Base-by-base conservation (phyloP, 2,113 vertebrate species). In the Phrynosoma platyrhinos region DNA sequence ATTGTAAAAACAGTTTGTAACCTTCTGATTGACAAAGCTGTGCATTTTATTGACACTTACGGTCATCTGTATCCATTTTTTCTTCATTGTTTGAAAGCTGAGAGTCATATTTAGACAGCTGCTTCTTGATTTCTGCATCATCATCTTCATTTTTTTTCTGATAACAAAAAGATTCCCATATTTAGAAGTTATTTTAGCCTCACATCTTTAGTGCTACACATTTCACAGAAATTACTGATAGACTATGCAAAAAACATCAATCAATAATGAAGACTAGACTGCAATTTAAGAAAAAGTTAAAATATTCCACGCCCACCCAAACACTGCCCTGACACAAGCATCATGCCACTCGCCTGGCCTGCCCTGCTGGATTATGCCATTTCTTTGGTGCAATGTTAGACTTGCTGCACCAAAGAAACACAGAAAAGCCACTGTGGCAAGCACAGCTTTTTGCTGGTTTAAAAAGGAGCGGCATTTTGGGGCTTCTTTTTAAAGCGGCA, bases 61-160 rank as follows among this genome's bases (percentile, higher is more conserved):
- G 97, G 91, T 99, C 98, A 93, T 99, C 98, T 23, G 96, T 1
- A 18, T 97, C 96, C 90, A 96, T 85, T 87, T 95, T 97, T 3
- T 98, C 98, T 76, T 98, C 98, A 80, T 97, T 97, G 0, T 97
- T 91, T 9, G 97, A 97, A 92, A 97, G 96, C 69, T 95, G 95
- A 86, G 95, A 95, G 66, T 96, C 95, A 62, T 95, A 95, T 53
- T 95, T 95, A 81, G 95, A 96, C 66, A 95, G 83, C 40, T 97
- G 96, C 92, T 98, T 98, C 95, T 99, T 98, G 52, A 95, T 96
- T 75, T 98, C 98, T 23, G 95, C 85, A 52, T 96, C 97, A 83
- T 98, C 98, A 83, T 97, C 97, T 90, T 98, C 98, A 86, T 87
- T 96, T 93, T 98, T 98, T 96, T 98, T 99, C 94, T 98, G 97